A percentile compares a stretch with the other conserved stretches of the same genome.
These are phyloP conservation scores for Cancer borealis DNA, from an alignment of 2,888 invertebrate species.

Conservation along the genomic window DNA sequence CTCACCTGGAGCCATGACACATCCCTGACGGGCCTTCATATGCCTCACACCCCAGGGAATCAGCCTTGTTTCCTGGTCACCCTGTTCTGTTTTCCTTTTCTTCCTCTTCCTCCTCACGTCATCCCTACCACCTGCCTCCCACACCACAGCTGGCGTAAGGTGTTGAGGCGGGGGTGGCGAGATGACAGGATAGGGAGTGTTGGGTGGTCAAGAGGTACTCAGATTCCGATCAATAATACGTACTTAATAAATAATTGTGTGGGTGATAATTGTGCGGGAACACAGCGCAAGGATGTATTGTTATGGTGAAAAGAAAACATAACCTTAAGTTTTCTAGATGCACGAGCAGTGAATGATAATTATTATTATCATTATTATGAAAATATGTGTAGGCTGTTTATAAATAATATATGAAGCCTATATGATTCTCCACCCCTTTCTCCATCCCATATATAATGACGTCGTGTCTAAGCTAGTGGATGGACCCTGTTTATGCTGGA, in stretches of 20 bases:
- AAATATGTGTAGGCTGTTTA: neutral
- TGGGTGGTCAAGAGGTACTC: neutral
- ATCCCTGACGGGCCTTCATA: neutral
- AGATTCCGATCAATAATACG: no score
- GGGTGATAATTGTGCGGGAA: neutral
- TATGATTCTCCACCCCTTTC: neutral
- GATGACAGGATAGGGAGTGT: neutral
- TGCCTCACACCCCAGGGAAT: neutral
- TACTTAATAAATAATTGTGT: neutral
- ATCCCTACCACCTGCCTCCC: constrained; percentile 7
- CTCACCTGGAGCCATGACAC: constrained; percentile 28
- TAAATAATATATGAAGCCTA: neutral
- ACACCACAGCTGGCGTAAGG: constrained; percentile 3
- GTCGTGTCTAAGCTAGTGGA: neutral
- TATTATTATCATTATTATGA: neutral
- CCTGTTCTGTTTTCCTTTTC: neutral
- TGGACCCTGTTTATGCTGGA: neutral
- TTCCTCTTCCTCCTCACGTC: constrained; percentile 18
- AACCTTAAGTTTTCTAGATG: neutral
- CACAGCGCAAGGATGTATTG: neutral
- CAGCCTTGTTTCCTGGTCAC: constrained; percentile 13
- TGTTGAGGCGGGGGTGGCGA: neutral
- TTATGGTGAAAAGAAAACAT: neutral
- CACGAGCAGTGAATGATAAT: neutral
- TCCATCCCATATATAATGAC: neutral